Base-by-base conservation (phyloP, 2,797 vertebrate genomes). In the Neopelma chrysocephalum region DNA sequence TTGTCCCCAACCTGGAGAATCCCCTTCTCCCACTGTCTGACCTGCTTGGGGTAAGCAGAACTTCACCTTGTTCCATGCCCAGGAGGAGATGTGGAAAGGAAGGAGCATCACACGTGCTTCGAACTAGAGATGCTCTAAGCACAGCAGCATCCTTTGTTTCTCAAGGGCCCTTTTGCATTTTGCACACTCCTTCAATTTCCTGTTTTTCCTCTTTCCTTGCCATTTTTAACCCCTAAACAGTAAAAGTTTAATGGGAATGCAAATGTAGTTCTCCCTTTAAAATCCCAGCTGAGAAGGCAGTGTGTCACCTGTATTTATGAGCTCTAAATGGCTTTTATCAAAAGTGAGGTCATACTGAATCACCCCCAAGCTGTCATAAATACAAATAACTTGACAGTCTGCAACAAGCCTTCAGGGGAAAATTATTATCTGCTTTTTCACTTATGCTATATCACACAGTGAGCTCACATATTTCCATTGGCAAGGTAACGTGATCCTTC, bases 321-420 rank as follows among this genome's bases (percentile, higher is more conserved):
- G 97, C 97, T 97, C 94, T 97, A 98, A 98, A 98, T 97, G 96
- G 95, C 96, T 97, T 98, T 97, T 97, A 97, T 98, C 96, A 45
- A 97, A 97, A 97, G 96, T 95, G 97, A 98, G 97, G 97, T 97
- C 83, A 25, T 91, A 95, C 90, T 98, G 97, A 98, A 98, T 98
- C 97, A 97, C 78, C 73, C 94, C 91, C 21, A 61, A 96, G 96
- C 95, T 97, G 96, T 97, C 97, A 97, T 97, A 96, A 97, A 97
- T 97, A 97, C 97, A 97, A 97, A 98, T 97, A 97, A 97, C 96
- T 98, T 76, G 26, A 97, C 97, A 95, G 96, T 95, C 95, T 95
- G 97, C 95, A 98, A 98, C 97, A 97, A 97, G 96, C 97, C 98
- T 97, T 97, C 58, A 1, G 96, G 97, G 97, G 97, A 91, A 97